Percentiles rank a stretch among this genome's conserved stretches.
These are phyloP conservation scores for Anomalospiza imberbis DNA, from an alignment of 2,797 vertebrate genomes.

Conservation along the genomic window DNA sequence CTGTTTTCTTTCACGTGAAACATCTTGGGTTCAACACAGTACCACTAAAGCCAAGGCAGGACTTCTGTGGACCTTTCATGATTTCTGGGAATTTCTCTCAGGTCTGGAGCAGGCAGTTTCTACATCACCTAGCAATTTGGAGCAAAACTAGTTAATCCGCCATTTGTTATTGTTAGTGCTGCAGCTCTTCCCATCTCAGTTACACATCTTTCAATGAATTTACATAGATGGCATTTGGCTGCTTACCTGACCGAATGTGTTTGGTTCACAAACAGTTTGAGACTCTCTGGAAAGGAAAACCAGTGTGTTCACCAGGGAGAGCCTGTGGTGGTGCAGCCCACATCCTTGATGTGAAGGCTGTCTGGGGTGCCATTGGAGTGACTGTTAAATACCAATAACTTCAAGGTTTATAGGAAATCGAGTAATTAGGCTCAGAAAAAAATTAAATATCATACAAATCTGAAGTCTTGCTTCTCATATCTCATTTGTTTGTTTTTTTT, in stretches of 20 bases:
- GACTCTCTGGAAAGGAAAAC: not conserved
- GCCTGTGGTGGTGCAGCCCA: not conserved
- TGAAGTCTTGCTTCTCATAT: not conserved
- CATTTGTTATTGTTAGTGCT: not conserved
- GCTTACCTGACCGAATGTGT: rapidly evolving
- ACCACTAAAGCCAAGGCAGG: not conserved
- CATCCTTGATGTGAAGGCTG: rapidly evolving
- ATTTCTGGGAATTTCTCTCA: not conserved
- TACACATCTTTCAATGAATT: not conserved
- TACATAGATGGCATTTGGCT: not conserved
- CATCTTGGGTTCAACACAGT: not conserved
- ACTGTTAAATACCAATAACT: not conserved
- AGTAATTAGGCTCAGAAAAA: not conserved
- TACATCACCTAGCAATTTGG: not conserved
- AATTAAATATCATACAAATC: not conserved
- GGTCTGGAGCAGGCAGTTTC: not conserved
- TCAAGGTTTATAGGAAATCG: not conserved
- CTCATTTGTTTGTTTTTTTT: not conserved
- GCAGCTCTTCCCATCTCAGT: not conserved
- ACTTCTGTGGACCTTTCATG: not conserved
- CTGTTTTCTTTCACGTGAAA: not conserved
- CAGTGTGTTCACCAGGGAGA: not conserved
- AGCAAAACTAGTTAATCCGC: not conserved
- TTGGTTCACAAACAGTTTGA: not conserved
- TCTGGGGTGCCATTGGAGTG: not conserved